Percentiles rank a stretch among this genome's conserved stretches.
These are phyloP conservation scores for Drosophila kanekoi DNA, from an alignment of 2,888 invertebrate species.

Conservation along the genomic window DNA sequence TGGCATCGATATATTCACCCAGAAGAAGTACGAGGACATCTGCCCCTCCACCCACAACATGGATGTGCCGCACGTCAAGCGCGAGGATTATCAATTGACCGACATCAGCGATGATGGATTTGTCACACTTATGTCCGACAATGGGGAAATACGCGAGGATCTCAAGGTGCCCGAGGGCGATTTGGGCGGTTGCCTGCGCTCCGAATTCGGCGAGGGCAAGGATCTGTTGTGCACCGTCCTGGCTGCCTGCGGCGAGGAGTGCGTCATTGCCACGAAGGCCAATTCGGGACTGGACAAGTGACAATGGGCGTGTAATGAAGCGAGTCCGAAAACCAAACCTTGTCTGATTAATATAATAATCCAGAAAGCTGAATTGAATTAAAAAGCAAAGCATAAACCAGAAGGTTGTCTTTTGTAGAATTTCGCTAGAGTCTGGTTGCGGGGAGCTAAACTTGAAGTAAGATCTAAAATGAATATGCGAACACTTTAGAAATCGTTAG, in stretches of 20 bases:
- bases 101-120: slow-evolving; percentile 96
- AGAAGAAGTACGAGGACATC: slow-evolving; percentile 97
- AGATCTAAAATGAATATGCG: no score
- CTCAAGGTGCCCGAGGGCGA: slow-evolving; percentile 98
- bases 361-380: background rate
- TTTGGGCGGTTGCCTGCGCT: slow-evolving; percentile 93
- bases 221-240: slow-evolving; percentile 96
- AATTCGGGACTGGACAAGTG: slow-evolving; percentile 98
- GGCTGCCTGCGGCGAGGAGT: slow-evolving; percentile 96
- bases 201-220: slow-evolving; percentile 94
- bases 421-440: background rate
- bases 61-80: slow-evolving; percentile 99
- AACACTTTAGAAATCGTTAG: background rate
- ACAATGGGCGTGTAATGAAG: background rate
- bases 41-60: slow-evolving; percentile 99
- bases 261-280: slow-evolving; percentile 97
- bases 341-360: background rate
- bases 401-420: background rate
- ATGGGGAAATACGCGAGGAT: slow-evolving; percentile 97
- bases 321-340: background rate
- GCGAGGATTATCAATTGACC: slow-evolving; percentile 98
- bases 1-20: slow-evolving; percentile 95
- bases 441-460: no score
- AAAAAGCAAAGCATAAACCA: slow-evolving; percentile 1
- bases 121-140: slow-evolving; percentile 97